A percentile compares a stretch with the other conserved stretches of the same genome.
These are phyloP conservation scores for Aplodontia rufa DNA, from an alignment of 2,113 vertebrate species.

Conservation along the genomic window DNA sequence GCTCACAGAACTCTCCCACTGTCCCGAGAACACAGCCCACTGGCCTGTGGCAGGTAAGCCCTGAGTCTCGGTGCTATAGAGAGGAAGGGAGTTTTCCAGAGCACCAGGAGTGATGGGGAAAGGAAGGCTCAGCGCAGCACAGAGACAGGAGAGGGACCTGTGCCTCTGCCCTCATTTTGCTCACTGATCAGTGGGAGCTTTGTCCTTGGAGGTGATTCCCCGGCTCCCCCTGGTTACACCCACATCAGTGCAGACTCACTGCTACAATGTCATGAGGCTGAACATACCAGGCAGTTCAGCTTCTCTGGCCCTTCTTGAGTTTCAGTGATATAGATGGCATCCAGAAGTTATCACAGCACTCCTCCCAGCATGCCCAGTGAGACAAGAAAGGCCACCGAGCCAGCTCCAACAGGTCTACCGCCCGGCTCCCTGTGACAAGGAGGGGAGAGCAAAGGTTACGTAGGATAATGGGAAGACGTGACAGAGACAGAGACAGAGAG, in stretches of 20 bases:
- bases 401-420: too few species aligned
- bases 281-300: too few species aligned
- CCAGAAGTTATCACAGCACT: not conserved
- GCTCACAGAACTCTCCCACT: not conserved
- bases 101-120: not conserved
- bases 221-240: not conserved
- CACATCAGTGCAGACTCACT: rapidly evolving
- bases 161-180: not conserved
- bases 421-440: not conserved
- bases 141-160: not conserved
- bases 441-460: too few species aligned
- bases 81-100: not conserved
- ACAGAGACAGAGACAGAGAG: not conserved
- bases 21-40: not conserved
- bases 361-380: not conserved
- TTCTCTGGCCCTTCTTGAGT: not conserved
- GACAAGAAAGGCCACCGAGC: not conserved
- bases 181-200: not conserved
- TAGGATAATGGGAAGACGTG: not conserved
- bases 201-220: too few species aligned
- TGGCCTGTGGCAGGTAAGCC: not conserved
- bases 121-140: too few species aligned
- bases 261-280: rapidly evolving
- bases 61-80: not conserved
- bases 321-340: not conserved